These are phyloP conservation scores for Escarpia spicata DNA, from an alignment of 2,888 invertebrate species.

Conservation along the genomic window DNA sequence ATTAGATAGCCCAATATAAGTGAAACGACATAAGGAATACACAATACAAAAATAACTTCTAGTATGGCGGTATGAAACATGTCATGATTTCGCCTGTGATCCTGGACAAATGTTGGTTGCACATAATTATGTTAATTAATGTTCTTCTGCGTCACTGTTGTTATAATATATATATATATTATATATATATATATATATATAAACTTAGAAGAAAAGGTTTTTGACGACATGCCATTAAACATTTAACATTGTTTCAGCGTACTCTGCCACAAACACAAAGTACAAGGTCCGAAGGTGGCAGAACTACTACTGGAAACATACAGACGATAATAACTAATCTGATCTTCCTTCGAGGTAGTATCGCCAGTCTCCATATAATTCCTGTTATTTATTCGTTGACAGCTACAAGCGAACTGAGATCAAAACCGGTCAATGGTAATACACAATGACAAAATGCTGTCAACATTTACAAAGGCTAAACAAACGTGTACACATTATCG, in stretches of 20 bases:
- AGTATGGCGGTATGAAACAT: neutral
- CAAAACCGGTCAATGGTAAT: neutral
- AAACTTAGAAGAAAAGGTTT: no score
- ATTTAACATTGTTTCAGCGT: neutral
- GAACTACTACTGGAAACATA: neutral
- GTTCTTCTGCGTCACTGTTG: no score
- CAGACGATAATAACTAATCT: neutral
- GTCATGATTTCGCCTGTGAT: neutral
- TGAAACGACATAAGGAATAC: neutral
- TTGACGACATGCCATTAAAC: neutral
- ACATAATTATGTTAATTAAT: neutral
- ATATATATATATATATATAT: no score
- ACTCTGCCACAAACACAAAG: neutral
- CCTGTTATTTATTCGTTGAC: neutral
- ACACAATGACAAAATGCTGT: neutral
- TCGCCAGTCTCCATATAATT: neutral
- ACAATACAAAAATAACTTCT: neutral
- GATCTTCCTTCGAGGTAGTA: neutral
- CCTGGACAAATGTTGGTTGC: neutral
- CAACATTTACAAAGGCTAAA: neutral
- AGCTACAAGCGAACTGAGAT: neutral
- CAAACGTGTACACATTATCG: neutral
- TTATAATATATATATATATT: no score
- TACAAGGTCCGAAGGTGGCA: neutral
- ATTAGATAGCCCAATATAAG: neutral